Percentiles rank a stretch among this genome's conserved stretches.
These are phyloP conservation scores for Malurus melanocephalus DNA, from an alignment of 2,113 vertebrate species.

Conservation along the genomic window DNA sequence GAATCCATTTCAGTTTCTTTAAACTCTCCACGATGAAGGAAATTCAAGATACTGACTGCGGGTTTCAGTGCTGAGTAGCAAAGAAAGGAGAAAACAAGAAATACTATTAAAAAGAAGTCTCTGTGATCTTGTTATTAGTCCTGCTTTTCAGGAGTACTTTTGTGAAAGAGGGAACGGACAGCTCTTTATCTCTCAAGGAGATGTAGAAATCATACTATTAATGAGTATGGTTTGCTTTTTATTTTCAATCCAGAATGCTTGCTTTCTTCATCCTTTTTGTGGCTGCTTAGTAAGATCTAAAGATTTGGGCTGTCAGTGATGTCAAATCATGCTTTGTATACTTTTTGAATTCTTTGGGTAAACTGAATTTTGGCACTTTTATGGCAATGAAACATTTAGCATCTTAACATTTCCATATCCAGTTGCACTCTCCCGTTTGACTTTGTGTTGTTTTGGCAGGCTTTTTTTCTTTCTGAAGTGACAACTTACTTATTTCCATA, in stretches of 20 bases:
- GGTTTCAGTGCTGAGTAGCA: background rate
- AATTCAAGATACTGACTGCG: background rate
- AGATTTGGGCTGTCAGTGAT: background rate
- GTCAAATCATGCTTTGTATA: background rate
- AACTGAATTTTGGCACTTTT: background rate
- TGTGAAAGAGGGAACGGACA: background rate
- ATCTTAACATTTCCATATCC: background rate
- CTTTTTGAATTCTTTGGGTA: background rate
- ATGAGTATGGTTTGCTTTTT: constrained; percentile 51
- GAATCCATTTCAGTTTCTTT: constrained; percentile 56
- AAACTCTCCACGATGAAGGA: background rate
- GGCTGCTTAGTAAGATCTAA: background rate
- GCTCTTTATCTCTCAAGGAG: constrained; percentile 14
- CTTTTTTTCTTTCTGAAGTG: constrained; percentile 8
- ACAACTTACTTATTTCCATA: background rate
- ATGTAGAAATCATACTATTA: constrained; percentile 54
- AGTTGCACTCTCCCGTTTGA: background rate
- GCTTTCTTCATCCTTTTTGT: constrained; percentile 51
- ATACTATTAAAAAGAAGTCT: background rate
- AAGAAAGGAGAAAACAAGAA: background rate
- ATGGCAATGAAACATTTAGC: background rate
- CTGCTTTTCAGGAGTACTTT: constrained; percentile 5
- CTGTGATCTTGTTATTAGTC: constrained; percentile 1
- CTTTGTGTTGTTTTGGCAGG: background rate
- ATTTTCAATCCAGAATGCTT: constrained; percentile 42